Base-by-base conservation (phyloP, 2,888 invertebrate species). In the Nomada lathburiana region DNA sequence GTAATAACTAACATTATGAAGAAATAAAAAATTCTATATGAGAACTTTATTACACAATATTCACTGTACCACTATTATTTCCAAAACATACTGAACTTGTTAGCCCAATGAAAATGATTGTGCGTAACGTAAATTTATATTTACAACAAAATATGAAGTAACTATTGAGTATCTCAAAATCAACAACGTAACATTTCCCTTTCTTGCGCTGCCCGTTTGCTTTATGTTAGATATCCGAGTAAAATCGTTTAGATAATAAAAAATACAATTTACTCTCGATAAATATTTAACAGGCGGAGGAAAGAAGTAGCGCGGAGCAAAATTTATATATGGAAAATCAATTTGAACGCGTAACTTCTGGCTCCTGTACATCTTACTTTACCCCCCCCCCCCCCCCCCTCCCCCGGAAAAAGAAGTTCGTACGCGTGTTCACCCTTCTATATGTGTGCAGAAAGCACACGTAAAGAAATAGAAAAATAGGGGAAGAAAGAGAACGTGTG, bases 401-500 rank as follows among this genome's bases (percentile, higher is more conserved):
- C n/a, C n/a, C 16, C 23, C 44, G 57, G 57, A 44, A 52, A 26
- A 44, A 72, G 26, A 57, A 57, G 65, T 76, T 65, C 20, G 67
- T 65, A 67, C 71, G 47, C 55, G 71, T 80, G 71, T 80, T 55
- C 65, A 26, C 55, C 50, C 13, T 62, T 26, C 5, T 52, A 10
- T 44, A 36, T 69, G 76, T 63, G 52, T 64, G 76, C 60, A 47
- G 42, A 53, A 63, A 50, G 70, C 68, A 71, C 42, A 65, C 70
- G 50, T 18, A 60, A 76, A 76, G 55, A 73, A 72, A 83, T 68
- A 52, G 69, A 80, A 74, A 75, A 70, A 62, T 63, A 80, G 69
- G 68, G 55, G 23, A 60, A 74, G 77, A 79, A 80, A 75, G 75
- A 80, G 74, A 73, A 81, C 76, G 83, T 80, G 88, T 71, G 83